Percentiles rank a stretch among this genome's conserved stretches.
Evolutionary conservation across 2,113 vertebrate genomes (phyloP).

Genomic region (Apistogramma diplotaenia): DNA sequence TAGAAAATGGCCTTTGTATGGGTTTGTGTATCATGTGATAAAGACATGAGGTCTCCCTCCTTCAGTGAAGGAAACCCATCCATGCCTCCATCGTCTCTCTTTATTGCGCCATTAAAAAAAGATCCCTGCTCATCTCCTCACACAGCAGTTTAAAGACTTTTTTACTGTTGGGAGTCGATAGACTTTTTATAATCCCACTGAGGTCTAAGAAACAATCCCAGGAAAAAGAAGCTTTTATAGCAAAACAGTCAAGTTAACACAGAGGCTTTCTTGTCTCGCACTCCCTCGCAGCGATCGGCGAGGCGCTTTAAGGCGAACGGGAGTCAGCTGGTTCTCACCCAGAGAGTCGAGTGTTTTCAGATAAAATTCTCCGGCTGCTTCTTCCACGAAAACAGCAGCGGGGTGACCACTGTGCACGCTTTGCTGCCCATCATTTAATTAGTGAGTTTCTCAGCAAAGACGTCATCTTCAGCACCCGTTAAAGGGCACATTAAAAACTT

Average conservation of each 20-base stretch:
- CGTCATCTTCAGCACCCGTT: neutral
- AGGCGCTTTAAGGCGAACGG: neutral
- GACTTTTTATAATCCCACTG: conserved; percentile 8
- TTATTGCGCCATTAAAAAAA: conserved; percentile 3
- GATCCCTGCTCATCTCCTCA: neutral
- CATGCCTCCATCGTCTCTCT: neutral
- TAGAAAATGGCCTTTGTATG: neutral
- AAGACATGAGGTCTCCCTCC: neutral
- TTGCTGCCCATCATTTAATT: neutral
- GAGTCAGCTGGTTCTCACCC: neutral
- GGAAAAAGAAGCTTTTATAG: conserved; percentile 12
- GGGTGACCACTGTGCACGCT: neutral
- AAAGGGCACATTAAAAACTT: neutral
- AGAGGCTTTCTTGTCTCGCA: neutral
- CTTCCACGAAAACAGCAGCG: neutral
- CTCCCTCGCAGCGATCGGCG: neutral
- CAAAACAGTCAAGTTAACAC: conserved; percentile 20
- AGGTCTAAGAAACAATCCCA: neutral
- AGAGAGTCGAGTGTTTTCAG: neutral
- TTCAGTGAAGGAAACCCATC: neutral
- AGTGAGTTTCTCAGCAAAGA: neutral
- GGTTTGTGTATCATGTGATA: conserved; percentile 32
- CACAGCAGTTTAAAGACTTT: neutral
- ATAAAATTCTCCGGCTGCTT: neutral
- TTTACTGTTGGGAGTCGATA: conserved; percentile 14